Conservation (phyloP, 37 sponge, comb jelly and placozoan species). For the Eunapius fragilis region DNA sequence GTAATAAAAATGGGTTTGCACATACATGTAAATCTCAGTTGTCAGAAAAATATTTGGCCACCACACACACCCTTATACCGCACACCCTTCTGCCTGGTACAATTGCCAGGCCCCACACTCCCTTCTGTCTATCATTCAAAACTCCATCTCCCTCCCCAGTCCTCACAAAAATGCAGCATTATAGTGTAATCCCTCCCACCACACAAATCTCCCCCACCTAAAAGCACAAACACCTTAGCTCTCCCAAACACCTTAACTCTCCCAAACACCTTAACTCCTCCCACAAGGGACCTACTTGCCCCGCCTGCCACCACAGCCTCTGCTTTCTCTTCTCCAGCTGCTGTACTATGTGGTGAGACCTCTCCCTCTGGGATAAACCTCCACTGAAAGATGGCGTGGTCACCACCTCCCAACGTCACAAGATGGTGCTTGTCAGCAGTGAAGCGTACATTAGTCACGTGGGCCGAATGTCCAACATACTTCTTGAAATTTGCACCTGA, state of each 20-base stretch:
- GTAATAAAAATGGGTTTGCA: too few relatives aligned
- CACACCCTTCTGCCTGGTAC: too few relatives aligned
- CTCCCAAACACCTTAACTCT: not conserved
- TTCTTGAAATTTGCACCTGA: conserved; percentile 90
- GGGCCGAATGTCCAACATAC: conserved; percentile 96
- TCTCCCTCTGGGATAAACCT: conserved; percentile 56
- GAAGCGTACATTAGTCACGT: conserved; percentile 97
- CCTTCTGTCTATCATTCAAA: too few relatives aligned
- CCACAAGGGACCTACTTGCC: not conserved
- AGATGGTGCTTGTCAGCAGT: conserved; percentile 65
- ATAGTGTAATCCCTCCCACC: too few relatives aligned
- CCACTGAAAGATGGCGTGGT: conserved; percentile 97
- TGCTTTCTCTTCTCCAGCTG: conserved; percentile 15
- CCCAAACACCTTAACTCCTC: not conserved
- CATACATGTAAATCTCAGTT: too few relatives aligned
- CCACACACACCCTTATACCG: too few relatives aligned
- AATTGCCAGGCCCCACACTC: too few relatives aligned
- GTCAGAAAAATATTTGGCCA: too few relatives aligned
- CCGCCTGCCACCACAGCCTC: conserved; percentile 6
- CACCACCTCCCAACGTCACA: conserved; percentile 93
- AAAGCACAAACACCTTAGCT: not conserved
- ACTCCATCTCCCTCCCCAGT: too few relatives aligned
- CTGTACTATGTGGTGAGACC: not conserved
- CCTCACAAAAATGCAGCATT: too few relatives aligned
- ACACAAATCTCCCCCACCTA: not conserved